Evolutionary conservation across 2,888 invertebrate genomes (phyloP), one percentile per base, ranked within the genome.

Genomic region (Chloroclysta siterata): DNA sequence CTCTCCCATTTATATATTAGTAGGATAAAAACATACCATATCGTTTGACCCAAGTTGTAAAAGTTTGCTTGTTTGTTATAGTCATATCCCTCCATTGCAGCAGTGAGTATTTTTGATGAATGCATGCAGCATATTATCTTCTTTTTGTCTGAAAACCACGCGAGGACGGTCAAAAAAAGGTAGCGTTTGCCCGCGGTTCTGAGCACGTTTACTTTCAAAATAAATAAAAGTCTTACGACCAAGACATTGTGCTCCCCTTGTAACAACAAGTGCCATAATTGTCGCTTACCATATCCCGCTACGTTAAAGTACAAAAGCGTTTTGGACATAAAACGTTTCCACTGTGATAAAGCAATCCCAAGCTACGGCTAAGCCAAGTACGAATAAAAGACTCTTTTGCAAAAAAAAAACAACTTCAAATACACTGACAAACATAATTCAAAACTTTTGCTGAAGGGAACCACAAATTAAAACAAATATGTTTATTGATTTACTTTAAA

Each of bases 241-340:
- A 13, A 39, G n/a, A n/a, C 47, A 22, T 56, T 56, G 36, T 53
- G 29, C 47, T 41, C 22, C 33, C 28, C 36, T n/a, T 47, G 52
- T 56, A 13, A 56, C 33, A 33, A 58, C 56, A 53, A 44, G 14
- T 47, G n/a, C 39, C 46, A 53, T 59, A 58, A 51, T 44, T 52
- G 55, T 52, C 52, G 55, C 44, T 61, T 51, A 41, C 52, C 56
- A 53, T 57, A 53, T 42, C 13, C 53, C 10, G 28, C 42, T 28
- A 33, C 28, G 58, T 33, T 53, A 14, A 57, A 53, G 53, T 36
- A 53, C 22, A 22, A 22, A 22, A 22, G 3, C 22, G 22, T 22
- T 22, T 22, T 44, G 33, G 0, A n/a, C 46, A 42, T 42, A 28
- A 53, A 53, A 46, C 15, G n/a, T 54, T 54, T 28, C 6, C 13